Percentiles rank a stretch among this genome's conserved stretches.
Conservation (phyloP, 1,140 invertebrate species). For the Penaeus japonicus region DNA sequence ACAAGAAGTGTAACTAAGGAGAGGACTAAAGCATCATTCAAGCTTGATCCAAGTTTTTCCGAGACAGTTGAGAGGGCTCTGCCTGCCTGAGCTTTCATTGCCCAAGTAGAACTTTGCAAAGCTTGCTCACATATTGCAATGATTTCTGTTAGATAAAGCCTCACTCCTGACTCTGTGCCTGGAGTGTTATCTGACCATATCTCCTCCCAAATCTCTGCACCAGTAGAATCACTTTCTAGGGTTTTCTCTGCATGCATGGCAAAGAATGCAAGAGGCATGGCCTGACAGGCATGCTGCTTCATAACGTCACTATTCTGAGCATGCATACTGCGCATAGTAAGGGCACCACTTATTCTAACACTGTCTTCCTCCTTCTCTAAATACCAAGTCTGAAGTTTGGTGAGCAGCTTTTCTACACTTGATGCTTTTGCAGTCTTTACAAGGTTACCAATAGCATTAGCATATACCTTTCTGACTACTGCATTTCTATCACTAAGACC, state of each 20-base stretch:
- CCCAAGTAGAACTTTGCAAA: constrained; percentile 84
- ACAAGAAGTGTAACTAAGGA: constrained; percentile 75
- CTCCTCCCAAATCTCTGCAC: constrained; percentile 75
- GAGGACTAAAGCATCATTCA: constrained; percentile 74
- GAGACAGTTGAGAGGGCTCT: constrained; percentile 82
- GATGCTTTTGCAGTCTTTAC: constrained; percentile 85
- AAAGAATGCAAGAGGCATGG: constrained; percentile 85
- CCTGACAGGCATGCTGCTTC: constrained; percentile 78
- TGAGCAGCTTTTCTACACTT: constrained; percentile 85
- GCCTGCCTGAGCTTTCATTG: constrained; percentile 84
- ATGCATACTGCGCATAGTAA: constrained; percentile 82
- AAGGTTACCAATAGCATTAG: constrained; percentile 84
- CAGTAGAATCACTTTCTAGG: constrained; percentile 63
- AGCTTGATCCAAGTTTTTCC: constrained; percentile 73
- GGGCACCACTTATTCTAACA: constrained; percentile 76
- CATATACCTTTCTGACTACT: constrained; percentile 82
- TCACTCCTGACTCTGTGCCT: constrained; percentile 81
- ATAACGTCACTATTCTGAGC: constrained; percentile 84
- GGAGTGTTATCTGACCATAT: constrained; percentile 89
- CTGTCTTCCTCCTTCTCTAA: constrained; percentile 79
- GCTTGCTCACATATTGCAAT: constrained; percentile 74
- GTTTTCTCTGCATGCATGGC: constrained; percentile 85
- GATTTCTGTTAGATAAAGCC: constrained; percentile 79
- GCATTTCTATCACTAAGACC: constrained; percentile 85
- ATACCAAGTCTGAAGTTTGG: constrained; percentile 81